phyloP scores from a whole-genome alignment of 2,797 vertebrate species.

The Rhabdomys pumilio region DNA sequence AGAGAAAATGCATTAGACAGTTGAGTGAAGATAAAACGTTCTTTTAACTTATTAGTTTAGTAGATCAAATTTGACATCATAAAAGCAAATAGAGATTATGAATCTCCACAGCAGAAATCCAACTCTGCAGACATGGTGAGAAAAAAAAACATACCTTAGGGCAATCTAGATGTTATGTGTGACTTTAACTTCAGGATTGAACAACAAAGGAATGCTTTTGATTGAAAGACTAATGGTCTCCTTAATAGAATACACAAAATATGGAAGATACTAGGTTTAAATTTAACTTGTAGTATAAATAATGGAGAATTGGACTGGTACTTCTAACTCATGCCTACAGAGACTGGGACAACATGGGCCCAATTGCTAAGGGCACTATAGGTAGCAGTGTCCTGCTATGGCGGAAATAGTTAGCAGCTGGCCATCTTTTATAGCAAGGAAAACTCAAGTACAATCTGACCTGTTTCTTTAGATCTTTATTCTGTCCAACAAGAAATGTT shows the following conservation, averaged over 20 bases:
- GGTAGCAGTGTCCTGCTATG: neutral
- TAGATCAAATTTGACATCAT: neutral
- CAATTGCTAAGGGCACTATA: conserved; percentile 25
- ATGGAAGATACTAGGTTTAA: neutral
- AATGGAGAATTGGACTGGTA: conserved; percentile 30
- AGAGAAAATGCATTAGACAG: conserved; percentile 23
- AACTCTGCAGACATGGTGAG: neutral
- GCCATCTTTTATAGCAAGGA: conserved; percentile 28
- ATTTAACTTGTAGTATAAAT: conserved; percentile 1
- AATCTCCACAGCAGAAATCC: neutral
- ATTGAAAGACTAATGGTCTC: conserved; percentile 31
- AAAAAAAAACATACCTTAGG: neutral
- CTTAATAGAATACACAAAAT: neutral
- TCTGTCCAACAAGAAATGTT: conserved; percentile 32
- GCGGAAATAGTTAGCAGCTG: conserved; percentile 13
- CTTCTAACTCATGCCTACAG: neutral
- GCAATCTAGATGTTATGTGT: neutral
- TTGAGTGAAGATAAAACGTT: conserved; percentile 11
- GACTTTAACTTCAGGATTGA: conserved; percentile 18
- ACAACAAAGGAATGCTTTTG: neutral
- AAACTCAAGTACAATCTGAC: conserved; percentile 21
- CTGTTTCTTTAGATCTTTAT: conserved; percentile 36
- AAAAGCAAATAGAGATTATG: neutral
- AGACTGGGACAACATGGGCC: neutral
- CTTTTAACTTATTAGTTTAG: conserved; percentile 18